Evolutionary conservation across 2,888 invertebrate genomes (phyloP).

Genomic region (Palloptera scutellata): DNA sequence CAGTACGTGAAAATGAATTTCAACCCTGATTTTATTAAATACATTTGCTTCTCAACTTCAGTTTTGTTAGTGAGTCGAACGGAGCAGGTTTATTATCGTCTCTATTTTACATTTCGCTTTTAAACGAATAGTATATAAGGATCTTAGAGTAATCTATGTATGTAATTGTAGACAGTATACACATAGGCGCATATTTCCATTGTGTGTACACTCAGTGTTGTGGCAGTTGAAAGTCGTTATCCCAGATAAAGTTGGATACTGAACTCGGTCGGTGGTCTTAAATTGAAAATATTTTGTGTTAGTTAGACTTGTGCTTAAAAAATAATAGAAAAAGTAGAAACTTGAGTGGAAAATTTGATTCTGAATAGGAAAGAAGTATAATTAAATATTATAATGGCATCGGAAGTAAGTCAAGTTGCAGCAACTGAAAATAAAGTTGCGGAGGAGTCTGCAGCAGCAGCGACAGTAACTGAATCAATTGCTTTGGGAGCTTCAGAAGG

Average conservation of each 20-base stretch:
- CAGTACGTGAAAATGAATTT: no score
- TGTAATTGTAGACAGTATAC: slow-evolving; percentile 29
- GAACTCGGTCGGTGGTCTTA: slow-evolving; percentile 7
- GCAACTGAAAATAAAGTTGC: slow-evolving; percentile 63
- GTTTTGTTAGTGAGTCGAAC: slow-evolving; percentile 34
- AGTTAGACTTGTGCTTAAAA: not conserved
- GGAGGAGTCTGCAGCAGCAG: slow-evolving; percentile 64
- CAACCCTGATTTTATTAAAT: no score
- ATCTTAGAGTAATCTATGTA: slow-evolving; percentile 34
- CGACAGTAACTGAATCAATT: slow-evolving; percentile 60
- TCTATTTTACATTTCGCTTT: slow-evolving; percentile 34
- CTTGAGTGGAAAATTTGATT: slow-evolving; percentile 1
- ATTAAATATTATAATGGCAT: slow-evolving; percentile 69
- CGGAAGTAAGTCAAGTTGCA: slow-evolving; percentile 69
- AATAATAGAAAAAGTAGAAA: not conserved
- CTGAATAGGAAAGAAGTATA: slow-evolving; percentile 10
- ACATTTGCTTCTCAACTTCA: slow-evolving; percentile 26
- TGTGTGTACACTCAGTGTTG: slow-evolving; percentile 29
- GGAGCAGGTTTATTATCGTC: slow-evolving; percentile 28
- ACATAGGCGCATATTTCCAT: slow-evolving; percentile 27
- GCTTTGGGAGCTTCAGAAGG: slow-evolving; percentile 61
- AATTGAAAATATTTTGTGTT: not conserved
- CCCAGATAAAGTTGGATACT: slow-evolving; percentile 26
- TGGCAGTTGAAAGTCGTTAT: slow-evolving; percentile 29
- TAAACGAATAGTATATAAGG: slow-evolving; percentile 34